Conservation (phyloP, 2,888 invertebrate genomes). For the Harpagoxenus sublaevis region DNA sequence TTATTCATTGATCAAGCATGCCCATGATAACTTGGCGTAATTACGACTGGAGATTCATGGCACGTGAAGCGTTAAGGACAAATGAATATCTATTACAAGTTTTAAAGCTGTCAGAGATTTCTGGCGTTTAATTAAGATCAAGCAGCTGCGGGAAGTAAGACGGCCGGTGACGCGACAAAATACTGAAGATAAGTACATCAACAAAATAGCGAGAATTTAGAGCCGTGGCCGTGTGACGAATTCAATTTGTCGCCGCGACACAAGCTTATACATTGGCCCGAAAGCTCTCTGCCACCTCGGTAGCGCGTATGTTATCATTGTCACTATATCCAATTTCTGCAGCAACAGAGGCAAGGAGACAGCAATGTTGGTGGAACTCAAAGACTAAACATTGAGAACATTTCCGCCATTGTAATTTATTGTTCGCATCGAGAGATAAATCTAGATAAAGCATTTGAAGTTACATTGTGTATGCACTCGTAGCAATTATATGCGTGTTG, state of each 20-base stretch:
- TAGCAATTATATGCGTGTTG: constrained; percentile 8
- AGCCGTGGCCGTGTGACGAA: constrained; percentile 51
- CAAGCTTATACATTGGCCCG: constrained; percentile 42
- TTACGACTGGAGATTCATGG: not conserved
- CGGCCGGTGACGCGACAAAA: constrained; percentile 31
- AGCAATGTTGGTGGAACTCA: constrained; percentile 51
- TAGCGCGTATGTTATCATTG: constrained; percentile 50
- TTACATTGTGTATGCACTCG: constrained; percentile 9
- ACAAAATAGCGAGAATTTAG: constrained; percentile 55
- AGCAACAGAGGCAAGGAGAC: constrained; percentile 40
- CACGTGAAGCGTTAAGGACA: constrained; percentile 23
- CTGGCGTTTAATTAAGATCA: constrained; percentile 49
- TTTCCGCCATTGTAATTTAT: constrained; percentile 52
- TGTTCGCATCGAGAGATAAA: constrained; percentile 34
- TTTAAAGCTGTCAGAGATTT: constrained; percentile 50
- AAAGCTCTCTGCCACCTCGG: constrained; percentile 42
- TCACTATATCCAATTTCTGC: constrained; percentile 54
- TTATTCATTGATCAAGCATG: constrained; percentile 22
- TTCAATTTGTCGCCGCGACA: constrained; percentile 50
- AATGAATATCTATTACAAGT: constrained; percentile 50
- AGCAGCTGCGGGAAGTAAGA: constrained; percentile 38
- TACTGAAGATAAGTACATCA: constrained; percentile 46
- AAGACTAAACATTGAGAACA: constrained; percentile 54
- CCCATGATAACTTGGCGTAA: constrained; percentile 15
- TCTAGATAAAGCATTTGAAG: constrained; percentile 22